Percentiles rank a stretch among this genome's conserved stretches.
Conservation (phyloP, 1,140 invertebrate species). For the Reticulitermes speratus region DNA sequence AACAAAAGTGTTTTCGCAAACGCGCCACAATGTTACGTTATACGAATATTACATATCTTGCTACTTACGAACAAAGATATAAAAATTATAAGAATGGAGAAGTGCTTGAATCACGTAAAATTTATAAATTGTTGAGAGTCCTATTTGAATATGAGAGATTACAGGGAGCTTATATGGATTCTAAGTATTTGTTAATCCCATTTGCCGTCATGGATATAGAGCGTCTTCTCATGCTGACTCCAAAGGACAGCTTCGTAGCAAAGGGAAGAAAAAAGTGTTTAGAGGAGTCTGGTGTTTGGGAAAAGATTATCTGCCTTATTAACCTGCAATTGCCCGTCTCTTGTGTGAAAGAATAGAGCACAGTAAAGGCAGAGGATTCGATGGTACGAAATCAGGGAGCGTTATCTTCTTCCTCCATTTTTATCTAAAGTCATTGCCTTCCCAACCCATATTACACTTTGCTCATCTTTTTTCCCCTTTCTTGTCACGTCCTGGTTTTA, state of each 20-base stretch:
- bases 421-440: background rate
- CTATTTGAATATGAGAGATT: too few relatives aligned
- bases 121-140: too few relatives aligned
- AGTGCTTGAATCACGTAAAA: too few relatives aligned
- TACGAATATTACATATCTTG: too few relatives aligned
- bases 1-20: too few relatives aligned
- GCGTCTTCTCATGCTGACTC: background rate
- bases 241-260: background rate
- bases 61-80: too few relatives aligned
- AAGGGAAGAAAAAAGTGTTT: background rate
- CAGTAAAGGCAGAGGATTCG: background rate
- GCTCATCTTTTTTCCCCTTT: background rate
- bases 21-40: too few relatives aligned
- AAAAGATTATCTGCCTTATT: slow-evolving; percentile 11
- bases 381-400: background rate
- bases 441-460: background rate
- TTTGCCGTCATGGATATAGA: background rate
- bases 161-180: too few relatives aligned
- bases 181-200: background rate
- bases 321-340: background rate
- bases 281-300: background rate
- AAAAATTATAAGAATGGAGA: too few relatives aligned
- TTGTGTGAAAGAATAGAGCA: background rate
- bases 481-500: slow-evolving; percentile 3
- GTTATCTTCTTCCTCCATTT: background rate